These are phyloP conservation scores for Falco biarmicus DNA, from an alignment of 2,797 vertebrate genomes.

Conservation along the genomic window DNA sequence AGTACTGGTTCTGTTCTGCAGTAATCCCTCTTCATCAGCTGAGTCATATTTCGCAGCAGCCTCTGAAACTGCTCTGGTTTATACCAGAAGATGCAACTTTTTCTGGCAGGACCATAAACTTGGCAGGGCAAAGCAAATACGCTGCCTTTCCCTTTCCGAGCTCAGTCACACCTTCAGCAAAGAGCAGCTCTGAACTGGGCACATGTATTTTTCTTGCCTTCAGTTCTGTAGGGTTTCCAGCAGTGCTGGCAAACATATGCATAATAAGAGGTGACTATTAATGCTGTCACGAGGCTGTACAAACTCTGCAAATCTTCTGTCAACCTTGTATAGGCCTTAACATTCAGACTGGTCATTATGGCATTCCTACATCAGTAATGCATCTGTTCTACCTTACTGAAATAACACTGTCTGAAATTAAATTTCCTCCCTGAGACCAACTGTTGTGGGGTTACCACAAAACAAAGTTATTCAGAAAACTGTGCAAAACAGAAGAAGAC, in stretches of 20 bases:
- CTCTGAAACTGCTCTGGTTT: background rate
- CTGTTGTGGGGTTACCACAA: background rate
- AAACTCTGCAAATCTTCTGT: background rate
- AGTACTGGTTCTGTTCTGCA: background rate
- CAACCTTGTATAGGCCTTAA: background rate
- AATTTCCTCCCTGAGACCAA: background rate
- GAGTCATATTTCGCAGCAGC: background rate
- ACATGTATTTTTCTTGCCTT: background rate
- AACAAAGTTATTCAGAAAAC: background rate
- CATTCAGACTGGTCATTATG: background rate
- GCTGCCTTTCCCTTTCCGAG: background rate
- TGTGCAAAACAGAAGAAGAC: background rate
- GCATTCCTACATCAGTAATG: background rate
- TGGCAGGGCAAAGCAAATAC: background rate
- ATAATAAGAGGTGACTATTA: background rate
- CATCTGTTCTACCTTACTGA: background rate
- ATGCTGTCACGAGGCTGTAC: fast-evolving
- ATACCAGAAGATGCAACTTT: background rate
- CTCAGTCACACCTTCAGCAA: background rate
- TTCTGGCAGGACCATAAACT: background rate
- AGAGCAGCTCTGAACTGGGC: background rate
- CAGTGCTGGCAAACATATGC: background rate
- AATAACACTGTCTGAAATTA: background rate
- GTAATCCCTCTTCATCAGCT: background rate
- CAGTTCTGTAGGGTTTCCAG: background rate